Percentiles rank a stretch among this genome's conserved stretches.
Evolutionary conservation across 2,888 invertebrate species (phyloP).

Genomic region (Amphipyra berbera): DNA sequence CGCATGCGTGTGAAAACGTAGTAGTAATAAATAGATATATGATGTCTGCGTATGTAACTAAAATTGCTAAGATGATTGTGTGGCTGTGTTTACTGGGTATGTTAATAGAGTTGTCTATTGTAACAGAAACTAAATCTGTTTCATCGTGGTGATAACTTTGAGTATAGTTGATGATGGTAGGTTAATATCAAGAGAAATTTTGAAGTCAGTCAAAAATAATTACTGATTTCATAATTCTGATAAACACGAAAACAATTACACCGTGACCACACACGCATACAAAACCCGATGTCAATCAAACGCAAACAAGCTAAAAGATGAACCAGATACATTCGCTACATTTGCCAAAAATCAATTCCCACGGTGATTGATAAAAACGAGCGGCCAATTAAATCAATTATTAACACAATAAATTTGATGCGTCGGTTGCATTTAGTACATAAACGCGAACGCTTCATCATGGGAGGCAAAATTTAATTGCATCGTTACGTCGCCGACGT

Average conservation of each 20-base stretch:
- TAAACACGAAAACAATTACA: too few relatives aligned
- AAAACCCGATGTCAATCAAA: constrained; percentile 8
- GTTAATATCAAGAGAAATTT: background rate
- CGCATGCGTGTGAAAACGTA: constrained; percentile 45
- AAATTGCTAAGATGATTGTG: constrained; percentile 23
- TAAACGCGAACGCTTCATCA: constrained; percentile 63
- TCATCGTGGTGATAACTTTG: too few relatives aligned
- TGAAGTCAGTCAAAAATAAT: background rate
- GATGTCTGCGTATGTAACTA: constrained; percentile 2
- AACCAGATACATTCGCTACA: constrained; percentile 13
- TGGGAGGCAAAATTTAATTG: constrained; percentile 78
- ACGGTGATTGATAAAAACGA: constrained; percentile 46
- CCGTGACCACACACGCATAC: background rate
- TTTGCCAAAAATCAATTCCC: constrained; percentile 22
- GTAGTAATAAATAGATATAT: constrained; percentile 42
- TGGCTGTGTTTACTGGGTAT: background rate
- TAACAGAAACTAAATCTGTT: background rate
- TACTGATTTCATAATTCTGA: background rate
- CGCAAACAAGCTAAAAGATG: constrained; percentile 15
- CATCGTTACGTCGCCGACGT: constrained; percentile 69
- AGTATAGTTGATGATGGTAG: background rate
- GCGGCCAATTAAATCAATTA: constrained; percentile 68
- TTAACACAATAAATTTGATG: constrained; percentile 57
- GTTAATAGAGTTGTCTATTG: background rate
- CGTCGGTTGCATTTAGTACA: constrained; percentile 54